These are phyloP conservation scores for Panagrolaimus sp. DNA, from an alignment of 1,140 invertebrate genomes.

Conservation along the genomic window DNA sequence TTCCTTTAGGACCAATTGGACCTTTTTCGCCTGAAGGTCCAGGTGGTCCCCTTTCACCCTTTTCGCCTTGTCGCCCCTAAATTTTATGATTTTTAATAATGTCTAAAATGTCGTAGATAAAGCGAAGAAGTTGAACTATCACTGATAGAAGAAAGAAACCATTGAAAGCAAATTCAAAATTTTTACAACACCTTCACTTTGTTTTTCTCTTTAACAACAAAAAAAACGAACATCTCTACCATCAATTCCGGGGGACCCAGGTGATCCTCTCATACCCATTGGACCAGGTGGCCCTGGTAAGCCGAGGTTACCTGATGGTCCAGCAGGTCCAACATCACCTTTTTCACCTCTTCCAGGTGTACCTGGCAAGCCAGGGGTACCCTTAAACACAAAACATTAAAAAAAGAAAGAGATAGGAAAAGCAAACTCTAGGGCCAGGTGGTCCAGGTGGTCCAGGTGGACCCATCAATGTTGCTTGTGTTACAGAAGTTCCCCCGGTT, in stretches of 20 bases:
- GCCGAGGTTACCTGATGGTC: slow-evolving; percentile 35
- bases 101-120: neutral
- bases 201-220: slow-evolving; percentile 26
- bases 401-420: slow-evolving; percentile 2
- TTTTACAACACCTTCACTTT: slow-evolving; percentile 22
- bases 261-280: slow-evolving; percentile 48
- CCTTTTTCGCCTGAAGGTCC: neutral
- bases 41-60: slow-evolving; percentile 68
- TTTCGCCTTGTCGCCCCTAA: slow-evolving; percentile 68
- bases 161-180: slow-evolving; percentile 66
- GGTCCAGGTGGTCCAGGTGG: slow-evolving; percentile 26
- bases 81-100: slow-evolving; percentile 71
- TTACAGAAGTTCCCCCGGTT: too few relatives aligned
- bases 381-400: slow-evolving; percentile 11
- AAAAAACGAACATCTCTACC: slow-evolving; percentile 1
- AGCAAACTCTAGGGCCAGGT: slow-evolving; percentile 18
- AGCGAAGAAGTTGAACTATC: neutral
- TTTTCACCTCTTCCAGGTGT: slow-evolving; percentile 30
- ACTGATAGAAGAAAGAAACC: neutral
- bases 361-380: slow-evolving; percentile 38
- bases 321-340: slow-evolving; percentile 26
- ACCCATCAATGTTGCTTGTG: neutral
- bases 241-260: slow-evolving; percentile 26
- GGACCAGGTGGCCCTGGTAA: slow-evolving; percentile 43
- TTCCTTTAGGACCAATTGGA: slow-evolving; percentile 61